Conservation (phyloP, 2,888 invertebrate species). For the Pachliopta kotzebuea region DNA sequence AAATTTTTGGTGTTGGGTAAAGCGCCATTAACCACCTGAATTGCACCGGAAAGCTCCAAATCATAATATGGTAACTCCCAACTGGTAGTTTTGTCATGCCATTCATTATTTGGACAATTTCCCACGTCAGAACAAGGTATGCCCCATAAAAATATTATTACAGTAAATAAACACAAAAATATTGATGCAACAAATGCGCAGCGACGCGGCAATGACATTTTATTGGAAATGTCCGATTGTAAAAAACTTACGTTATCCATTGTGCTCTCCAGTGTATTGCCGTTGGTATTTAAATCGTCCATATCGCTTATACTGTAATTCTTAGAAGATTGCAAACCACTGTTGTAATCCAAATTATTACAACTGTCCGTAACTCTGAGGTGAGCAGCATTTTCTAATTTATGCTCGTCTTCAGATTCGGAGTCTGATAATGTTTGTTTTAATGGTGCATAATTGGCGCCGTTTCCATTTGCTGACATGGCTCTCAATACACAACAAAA, state of each 20-base stretch:
- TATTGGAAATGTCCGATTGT: slow-evolving; percentile 70
- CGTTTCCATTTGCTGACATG: slow-evolving; percentile 72
- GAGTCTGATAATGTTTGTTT: slow-evolving; percentile 89
- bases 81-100: slow-evolving; percentile 81
- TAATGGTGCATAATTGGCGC: slow-evolving; percentile 85
- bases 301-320: slow-evolving; percentile 72
- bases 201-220: slow-evolving; percentile 85
- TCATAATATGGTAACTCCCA: slow-evolving; percentile 86
- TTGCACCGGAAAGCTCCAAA: slow-evolving; percentile 85
- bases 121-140: slow-evolving; percentile 87
- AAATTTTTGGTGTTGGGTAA: slow-evolving; percentile 84
- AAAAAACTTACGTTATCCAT: slow-evolving; percentile 75
- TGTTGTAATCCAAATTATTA: slow-evolving; percentile 70
- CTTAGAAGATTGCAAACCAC: slow-evolving; percentile 67
- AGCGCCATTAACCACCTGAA: slow-evolving; percentile 84
- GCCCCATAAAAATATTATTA: slow-evolving; percentile 87
- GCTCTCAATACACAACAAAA: slow-evolving; percentile 34
- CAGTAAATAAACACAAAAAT: slow-evolving; percentile 84
- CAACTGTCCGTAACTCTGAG: slow-evolving; percentile 61
- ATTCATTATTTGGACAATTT: slow-evolving; percentile 81
- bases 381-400: slow-evolving; percentile 58
- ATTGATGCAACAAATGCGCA: slow-evolving; percentile 86
- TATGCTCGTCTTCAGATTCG: slow-evolving; percentile 86
- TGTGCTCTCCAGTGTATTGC: slow-evolving; percentile 70
- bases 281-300: slow-evolving; percentile 71